These are phyloP conservation scores for Cremastinae sp. DNA, from an alignment of 2,888 invertebrate species.

Conservation along the genomic window DNA sequence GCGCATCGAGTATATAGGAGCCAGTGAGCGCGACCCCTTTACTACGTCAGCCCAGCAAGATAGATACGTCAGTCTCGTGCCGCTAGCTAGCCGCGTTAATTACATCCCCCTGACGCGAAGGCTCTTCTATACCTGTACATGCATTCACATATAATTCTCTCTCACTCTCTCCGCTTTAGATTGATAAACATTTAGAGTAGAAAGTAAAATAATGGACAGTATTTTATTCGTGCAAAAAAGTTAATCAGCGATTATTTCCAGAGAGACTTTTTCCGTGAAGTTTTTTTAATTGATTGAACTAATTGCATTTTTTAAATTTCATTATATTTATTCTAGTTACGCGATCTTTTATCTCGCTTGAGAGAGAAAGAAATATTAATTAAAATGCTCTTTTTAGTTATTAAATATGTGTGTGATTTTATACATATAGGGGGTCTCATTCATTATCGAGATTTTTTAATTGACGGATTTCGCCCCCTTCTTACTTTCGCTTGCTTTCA, in stretches of 20 bases:
- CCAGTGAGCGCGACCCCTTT: constrained; percentile 64
- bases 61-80: constrained; percentile 77
- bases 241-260: no score
- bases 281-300: no score
- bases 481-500: not conserved
- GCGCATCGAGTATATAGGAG: constrained; percentile 26
- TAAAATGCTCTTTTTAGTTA: constrained; percentile 13
- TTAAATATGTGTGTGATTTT: no score
- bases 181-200: not conserved
- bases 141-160: constrained; percentile 4
- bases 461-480: no score
- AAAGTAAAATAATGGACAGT: not conserved
- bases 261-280: not conserved
- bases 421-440: not conserved
- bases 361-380: no score
- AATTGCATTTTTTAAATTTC: no score
- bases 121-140: not conserved
- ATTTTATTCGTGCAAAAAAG: constrained; percentile 8
- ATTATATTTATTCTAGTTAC: no score
- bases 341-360: no score
- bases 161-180: not conserved
- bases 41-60: constrained; percentile 69
- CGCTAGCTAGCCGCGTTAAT: constrained; percentile 75
- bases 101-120: constrained; percentile 68
- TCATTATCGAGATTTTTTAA: not conserved